Evolutionary conservation across 2,888 invertebrate genomes (phyloP).

Genomic region (Aphelenchoides bicaudatus): DNA sequence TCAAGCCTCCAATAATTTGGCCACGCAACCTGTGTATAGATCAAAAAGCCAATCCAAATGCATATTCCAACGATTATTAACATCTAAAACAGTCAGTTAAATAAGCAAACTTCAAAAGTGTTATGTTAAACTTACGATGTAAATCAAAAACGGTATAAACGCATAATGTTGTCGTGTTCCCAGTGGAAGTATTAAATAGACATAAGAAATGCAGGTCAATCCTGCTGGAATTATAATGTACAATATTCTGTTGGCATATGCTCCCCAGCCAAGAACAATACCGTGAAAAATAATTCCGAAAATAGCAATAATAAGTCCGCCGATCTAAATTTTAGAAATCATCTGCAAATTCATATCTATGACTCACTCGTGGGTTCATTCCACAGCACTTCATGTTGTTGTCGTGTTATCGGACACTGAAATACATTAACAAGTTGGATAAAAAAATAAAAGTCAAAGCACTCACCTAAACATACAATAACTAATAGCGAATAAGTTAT

Average conservation of each 20-base stretch:
- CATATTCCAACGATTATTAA: background rate
- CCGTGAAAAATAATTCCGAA: background rate
- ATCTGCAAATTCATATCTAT: too few species aligned
- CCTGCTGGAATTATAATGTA: background rate
- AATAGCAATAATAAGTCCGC: background rate
- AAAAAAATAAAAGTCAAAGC: too few species aligned
- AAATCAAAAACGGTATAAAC: background rate
- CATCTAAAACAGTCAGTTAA: background rate
- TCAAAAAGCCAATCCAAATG: background rate
- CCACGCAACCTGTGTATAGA: background rate
- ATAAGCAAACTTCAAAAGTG: background rate
- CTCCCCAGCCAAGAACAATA: background rate
- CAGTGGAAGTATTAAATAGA: background rate
- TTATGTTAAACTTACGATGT: background rate
- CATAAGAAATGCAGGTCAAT: background rate
- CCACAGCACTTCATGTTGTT: background rate
- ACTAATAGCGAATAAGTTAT: too few species aligned
- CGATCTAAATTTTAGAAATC: too few species aligned
- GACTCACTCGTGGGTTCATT: background rate
- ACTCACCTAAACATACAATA: too few species aligned
- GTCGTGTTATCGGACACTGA: too few species aligned
- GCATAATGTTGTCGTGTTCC: background rate
- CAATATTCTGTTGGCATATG: background rate
- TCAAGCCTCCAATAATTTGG: background rate
- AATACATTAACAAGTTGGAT: too few species aligned